phyloP scores from a whole-genome alignment of 2,888 invertebrate species.

The Drosophila quinaria region DNA sequence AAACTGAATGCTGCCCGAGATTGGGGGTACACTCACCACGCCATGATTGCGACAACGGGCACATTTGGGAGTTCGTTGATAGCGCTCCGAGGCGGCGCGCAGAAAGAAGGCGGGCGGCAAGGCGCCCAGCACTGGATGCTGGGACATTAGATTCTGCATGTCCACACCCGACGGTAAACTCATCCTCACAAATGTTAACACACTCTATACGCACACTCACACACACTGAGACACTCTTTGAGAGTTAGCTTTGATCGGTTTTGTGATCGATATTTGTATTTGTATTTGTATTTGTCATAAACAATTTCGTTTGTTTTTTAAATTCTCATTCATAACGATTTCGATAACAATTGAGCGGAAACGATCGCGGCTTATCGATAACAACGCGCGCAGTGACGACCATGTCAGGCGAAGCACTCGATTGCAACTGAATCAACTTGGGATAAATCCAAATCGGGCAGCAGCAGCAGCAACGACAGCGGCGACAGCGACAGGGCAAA shows the following conservation, averaged over 20 bases:
- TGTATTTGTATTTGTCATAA: conserved; percentile 31
- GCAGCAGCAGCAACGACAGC: conserved; percentile 17
- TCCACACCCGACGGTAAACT: conserved; percentile 94
- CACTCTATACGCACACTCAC: conserved; percentile 5
- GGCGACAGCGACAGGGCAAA: conserved; percentile 58
- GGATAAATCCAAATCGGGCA: conserved; percentile 57
- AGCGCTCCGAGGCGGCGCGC: conserved; percentile 95
- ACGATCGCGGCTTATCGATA: conserved; percentile 26
- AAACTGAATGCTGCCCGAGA: not conserved
- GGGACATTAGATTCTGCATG: conserved; percentile 94
- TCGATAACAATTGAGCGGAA: conserved; percentile 4
- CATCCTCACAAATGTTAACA: conserved; percentile 86
- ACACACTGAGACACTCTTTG: conserved; percentile 4
- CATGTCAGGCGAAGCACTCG: conserved; percentile 84
- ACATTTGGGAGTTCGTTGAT: conserved; percentile 98
- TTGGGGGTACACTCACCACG: conserved; percentile 90
- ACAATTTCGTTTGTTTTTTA: conserved; percentile 27
- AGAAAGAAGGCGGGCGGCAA: conserved; percentile 95
- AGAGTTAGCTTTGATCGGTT: conserved; percentile 18
- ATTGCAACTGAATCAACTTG: conserved; percentile 86
- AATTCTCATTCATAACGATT: conserved; percentile 9
- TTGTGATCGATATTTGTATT: not conserved
- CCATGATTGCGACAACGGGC: conserved; percentile 99
- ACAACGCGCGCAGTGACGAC: conserved; percentile 74
- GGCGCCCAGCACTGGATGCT: conserved; percentile 92